Evolutionary conservation across 1,140 invertebrate genomes (phyloP).

Genomic region (Drosophila nebulosa): DNA sequence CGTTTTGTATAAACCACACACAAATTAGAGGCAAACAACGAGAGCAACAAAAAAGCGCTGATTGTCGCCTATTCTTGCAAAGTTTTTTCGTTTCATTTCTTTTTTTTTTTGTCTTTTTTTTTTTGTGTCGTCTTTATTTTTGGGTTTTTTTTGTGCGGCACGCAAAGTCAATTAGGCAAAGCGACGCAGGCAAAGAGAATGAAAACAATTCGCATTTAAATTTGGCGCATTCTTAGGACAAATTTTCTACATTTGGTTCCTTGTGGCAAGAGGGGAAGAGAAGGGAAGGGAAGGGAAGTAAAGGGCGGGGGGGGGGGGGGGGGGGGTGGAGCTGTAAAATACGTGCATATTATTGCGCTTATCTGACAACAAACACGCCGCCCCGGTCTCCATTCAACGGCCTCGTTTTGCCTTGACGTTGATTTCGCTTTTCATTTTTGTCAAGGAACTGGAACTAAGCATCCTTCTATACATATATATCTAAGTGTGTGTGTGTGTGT

Average conservation of each 20-base stretch:
- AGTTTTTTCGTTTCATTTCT: conserved; percentile 22
- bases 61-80: conserved; percentile 72
- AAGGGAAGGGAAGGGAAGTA: background rate
- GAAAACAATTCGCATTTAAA: conserved; percentile 78
- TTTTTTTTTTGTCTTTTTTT: conserved; percentile 26
- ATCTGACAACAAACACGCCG: conserved; percentile 75
- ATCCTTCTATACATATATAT: conserved; percentile 3
- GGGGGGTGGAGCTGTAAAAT: conserved; percentile 52
- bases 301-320: conserved; percentile 1
- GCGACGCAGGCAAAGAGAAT: conserved; percentile 61
- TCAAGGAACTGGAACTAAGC: conserved; percentile 32
- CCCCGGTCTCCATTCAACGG: conserved; percentile 39
- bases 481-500: conserved; percentile 33
- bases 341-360: conserved; percentile 77
- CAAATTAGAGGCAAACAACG: conserved; percentile 69
- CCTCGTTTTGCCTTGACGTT: conserved; percentile 45
- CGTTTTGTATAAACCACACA: conserved; percentile 63
- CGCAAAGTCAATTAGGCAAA: conserved; percentile 76
- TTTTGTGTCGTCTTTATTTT: conserved; percentile 12
- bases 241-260: conserved; percentile 4
- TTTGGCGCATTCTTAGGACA: conserved; percentile 71
- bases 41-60: conserved; percentile 56
- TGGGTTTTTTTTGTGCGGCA: conserved; percentile 19
- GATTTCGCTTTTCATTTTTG: conserved; percentile 52
- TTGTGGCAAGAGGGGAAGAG: conserved; percentile 7